phyloP scores from a whole-genome alignment of 1,140 invertebrate species.

The Mamestra configurata region DNA sequence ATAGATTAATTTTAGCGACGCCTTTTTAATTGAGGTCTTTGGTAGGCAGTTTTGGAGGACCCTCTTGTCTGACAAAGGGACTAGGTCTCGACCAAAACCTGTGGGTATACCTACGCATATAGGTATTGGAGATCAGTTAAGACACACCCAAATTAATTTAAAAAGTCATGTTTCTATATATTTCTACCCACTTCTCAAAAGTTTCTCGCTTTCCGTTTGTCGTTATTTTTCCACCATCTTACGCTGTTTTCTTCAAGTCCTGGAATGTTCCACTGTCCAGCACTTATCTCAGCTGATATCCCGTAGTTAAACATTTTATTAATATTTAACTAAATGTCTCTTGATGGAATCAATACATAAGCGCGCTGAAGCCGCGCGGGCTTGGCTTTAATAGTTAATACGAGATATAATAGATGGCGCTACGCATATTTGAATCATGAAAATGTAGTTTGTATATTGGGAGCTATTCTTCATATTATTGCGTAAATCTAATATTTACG shows the following conservation, averaged over 20 bases:
- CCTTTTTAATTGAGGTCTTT: slow-evolving; percentile 61
- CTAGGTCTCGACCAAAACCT: not conserved
- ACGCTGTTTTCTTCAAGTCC: too few species aligned
- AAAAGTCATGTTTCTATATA: too few species aligned
- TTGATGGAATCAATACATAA: slow-evolving; percentile 24
- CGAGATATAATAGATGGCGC: slow-evolving; percentile 1
- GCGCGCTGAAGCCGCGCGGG: not conserved
- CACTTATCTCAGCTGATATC: not conserved
- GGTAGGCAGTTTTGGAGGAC: slow-evolving; percentile 20
- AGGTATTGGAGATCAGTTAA: not conserved
- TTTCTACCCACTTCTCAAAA: too few species aligned
- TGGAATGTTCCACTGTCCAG: not conserved
- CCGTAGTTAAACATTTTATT: not conserved
- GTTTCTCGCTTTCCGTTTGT: too few species aligned
- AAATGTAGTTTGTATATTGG: not conserved
- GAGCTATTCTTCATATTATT: too few species aligned
- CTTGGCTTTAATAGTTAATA: slow-evolving; percentile 11
- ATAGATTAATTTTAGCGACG: slow-evolving; percentile 65
- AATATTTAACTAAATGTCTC: slow-evolving; percentile 31
- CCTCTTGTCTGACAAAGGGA: not conserved
- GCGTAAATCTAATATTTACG: too few species aligned
- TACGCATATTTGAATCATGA: not conserved
- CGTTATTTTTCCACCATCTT: too few species aligned
- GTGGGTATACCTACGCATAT: not conserved
- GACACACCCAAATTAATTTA: too few species aligned